Conservation (phyloP, 2,113 vertebrate genomes). For the Antechinus flavipes region DNA sequence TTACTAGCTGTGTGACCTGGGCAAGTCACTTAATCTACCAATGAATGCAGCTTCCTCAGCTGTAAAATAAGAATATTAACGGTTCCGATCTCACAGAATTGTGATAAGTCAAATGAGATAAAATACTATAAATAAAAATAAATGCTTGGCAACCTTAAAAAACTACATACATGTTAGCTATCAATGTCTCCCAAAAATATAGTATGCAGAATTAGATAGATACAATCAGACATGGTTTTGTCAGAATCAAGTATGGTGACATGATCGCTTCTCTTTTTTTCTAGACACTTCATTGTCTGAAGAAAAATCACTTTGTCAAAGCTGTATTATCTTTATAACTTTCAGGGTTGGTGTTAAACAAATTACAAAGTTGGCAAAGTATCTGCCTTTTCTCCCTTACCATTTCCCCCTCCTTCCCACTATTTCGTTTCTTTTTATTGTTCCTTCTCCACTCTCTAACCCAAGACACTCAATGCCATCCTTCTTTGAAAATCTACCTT, state of each 20-base stretch:
- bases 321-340: background rate
- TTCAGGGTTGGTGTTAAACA: background rate
- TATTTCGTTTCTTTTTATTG: background rate
- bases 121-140: background rate
- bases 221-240: background rate
- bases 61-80: background rate
- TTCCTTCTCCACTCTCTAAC: background rate
- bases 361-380: background rate
- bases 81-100: background rate
- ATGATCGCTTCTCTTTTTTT: background rate
- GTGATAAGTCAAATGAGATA: background rate
- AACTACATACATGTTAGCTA: background rate
- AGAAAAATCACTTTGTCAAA: background rate
- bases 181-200: background rate
- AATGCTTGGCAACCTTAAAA: background rate
- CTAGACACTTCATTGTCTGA: background rate
- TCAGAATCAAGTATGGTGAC: background rate
- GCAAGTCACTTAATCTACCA: background rate
- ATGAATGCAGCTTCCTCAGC: background rate
- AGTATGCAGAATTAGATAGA: background rate
- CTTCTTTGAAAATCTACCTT: background rate
- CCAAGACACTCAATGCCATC: background rate
- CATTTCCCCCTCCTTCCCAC: rapidly evolving
- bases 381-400: background rate
- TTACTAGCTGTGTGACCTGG: background rate